Base-by-base conservation (phyloP, 2,888 invertebrate species). In the Ctenicera cuprea region DNA sequence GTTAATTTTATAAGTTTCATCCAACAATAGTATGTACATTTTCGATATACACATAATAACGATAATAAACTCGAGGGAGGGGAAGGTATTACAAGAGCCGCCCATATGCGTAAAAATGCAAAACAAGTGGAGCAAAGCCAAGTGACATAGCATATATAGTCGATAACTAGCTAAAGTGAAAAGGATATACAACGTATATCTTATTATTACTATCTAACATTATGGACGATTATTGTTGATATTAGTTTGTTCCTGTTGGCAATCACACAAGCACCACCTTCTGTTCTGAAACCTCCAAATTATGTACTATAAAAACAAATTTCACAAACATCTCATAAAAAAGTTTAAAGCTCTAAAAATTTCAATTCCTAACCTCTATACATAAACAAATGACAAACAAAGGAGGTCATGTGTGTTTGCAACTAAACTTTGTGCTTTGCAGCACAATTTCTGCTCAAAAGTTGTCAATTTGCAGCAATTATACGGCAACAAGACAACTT, bases 221-320 rank as follows among this genome's bases (percentile, higher is more conserved):
- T 82, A 85, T 85, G 85, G 85, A 85, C 85, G 85, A 85, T 85
- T 85, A 85, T 82, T 85, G 83, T 84, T 85, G 85, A 85, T 85
- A 85, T 84, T 82, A 82, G 81, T 69, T 71, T 59, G 63, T 65
- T 72, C 69, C 70, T 14, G 52, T 70, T 68, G 54, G 61, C 70
- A 69, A 66, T 67, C 77, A 69, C 69, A 70, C 70, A 66, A 48
- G 14, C 38, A 54, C 66, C 63, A 50, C 66, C 59, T 67, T 63
- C 43, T 48, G 16, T 45, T 45, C 16, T 22, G 11, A 22, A 16
- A 5, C 8, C 50, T 22, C 12, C 16, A 50, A 22, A 22, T 48
- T 48, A 11, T 12, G 14, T 33, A 18, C 41, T 67, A 20, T 18
- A 37, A 66, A 64, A 64, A 33, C 30, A 50, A 20, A 11, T 26